Evolutionary conservation across 2,888 invertebrate genomes (phyloP), one percentile per base, ranked within the genome.

Genomic region (Chaitophorus viminalis): DNA sequence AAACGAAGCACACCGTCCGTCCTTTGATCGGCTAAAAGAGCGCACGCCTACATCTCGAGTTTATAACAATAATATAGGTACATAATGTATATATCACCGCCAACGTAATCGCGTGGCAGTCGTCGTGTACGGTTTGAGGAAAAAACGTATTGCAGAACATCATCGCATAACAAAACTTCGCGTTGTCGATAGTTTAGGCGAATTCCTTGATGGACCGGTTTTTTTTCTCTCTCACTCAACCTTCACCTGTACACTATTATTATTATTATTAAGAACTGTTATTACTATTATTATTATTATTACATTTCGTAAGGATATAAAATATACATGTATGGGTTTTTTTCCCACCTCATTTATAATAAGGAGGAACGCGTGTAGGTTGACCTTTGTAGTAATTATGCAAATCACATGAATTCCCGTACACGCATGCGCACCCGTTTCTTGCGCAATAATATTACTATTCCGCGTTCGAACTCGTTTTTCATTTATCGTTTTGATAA

Each of bases 131-230:
- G 60, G 18, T 60, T 60, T 21, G 25, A 60, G 60, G 60, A 60
- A 60, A 60, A 60, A 3, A 25, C 60, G 60, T 46, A 60, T 3
- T 25, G 60, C 60, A 25, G 46, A 46, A 46, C 46, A 46, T 46
- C 60, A 25, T 25, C 60, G 4, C 25, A 6, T 25, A 5, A 60
- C 60, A 6, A 25, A 60, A 29, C 29, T 29, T 9, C 31, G 9
- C 25, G 60, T 39, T 60, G 60, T 60, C n/a, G 39, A 46, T 46
- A 17, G 31, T 52, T 82, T 82, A 82, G 31, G 31, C 70, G 70
- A 82, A 33, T 82, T 82, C 70, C 70, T 82, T 33, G 70, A 52
- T 52, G 70, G 14, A 70, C 82, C 82, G 82, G 82, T 82, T 82
- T 82, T 70, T 39, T 17, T 70, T 29, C 65, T 60, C 65, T 39